Evolutionary conservation across 2,888 invertebrate genomes (phyloP), one percentile per base, ranked within the genome.

Genomic region (Amphimallon solstitiale): DNA sequence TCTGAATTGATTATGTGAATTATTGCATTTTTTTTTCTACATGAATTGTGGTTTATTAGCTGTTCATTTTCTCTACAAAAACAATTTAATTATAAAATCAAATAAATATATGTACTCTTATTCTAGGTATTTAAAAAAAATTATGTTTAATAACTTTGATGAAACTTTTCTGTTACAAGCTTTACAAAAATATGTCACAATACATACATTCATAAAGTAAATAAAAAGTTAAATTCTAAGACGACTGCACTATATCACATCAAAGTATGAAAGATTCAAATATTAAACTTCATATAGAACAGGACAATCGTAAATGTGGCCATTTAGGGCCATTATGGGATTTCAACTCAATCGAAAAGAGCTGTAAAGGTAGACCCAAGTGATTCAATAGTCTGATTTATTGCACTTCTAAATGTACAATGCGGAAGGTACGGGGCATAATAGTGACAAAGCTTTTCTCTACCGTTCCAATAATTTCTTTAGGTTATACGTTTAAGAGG

Each of bases 301-400:
- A 74, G 77, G 76, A 78, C 79, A 79, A 79, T 79, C 78, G 78
- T 77, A 79, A 79, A 80, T 79, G 79, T 73, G 77, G 72, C 78
- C 76, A 78, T 81, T 80, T 79, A 81, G 79, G 79, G 79, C 81
- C 77, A 80, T 81, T 80, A 81, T 78, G 81, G 81, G 80, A 81
- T 75, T 80, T 79, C 77, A 74, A 78, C 80, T 79, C 81, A 79
- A 80, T 80, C 80, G 79, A 78, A 79, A 76, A 76, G 77, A 77
- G 75, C 76, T 72, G 74, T 70, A 74, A 72, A 74, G 73, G 74
- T 74, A 75, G 75, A 75, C 76, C 76, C 76, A 71, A 66, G 76
- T 71, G 78, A 74, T 74, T 76, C 70, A 68, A 71, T 72, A 52
- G 70, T 68, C 73, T 79, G 78, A 79, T 79, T 78, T 79, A 79